Conservation (phyloP, 1,140 invertebrate genomes). For the Drosophila willistoni region DNA sequence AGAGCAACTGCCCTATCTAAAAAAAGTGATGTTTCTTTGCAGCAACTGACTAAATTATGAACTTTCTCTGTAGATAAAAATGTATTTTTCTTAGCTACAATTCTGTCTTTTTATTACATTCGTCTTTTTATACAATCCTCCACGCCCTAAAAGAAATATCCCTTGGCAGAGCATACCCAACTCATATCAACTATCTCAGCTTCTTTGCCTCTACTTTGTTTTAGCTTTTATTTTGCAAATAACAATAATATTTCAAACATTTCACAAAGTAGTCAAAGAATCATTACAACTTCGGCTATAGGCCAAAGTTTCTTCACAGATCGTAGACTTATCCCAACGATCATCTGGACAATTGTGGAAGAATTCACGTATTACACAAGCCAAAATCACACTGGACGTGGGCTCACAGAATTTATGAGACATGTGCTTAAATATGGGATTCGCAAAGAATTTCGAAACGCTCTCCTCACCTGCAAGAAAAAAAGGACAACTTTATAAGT, state of each 20-base stretch:
- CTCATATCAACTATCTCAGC: no score
- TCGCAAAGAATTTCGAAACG: slow-evolving; percentile 52
- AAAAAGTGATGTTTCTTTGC: no score
- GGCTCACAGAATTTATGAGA: slow-evolving; percentile 52
- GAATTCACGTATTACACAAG: slow-evolving; percentile 70
- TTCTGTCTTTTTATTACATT: no score
- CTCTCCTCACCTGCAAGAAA: slow-evolving; percentile 44
- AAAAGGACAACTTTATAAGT: neutral
- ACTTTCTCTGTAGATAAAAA: no score
- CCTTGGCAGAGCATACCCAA: no score
- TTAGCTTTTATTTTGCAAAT: neutral
- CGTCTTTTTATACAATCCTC: no score
- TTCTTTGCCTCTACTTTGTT: neutral
- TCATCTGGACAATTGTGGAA: slow-evolving; percentile 66
- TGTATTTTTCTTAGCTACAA: no score
- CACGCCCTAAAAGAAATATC: no score
- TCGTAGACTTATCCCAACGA: slow-evolving; percentile 59
- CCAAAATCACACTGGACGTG: slow-evolving; percentile 54
- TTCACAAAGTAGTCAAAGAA: slow-evolving; percentile 54
- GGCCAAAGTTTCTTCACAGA: slow-evolving; percentile 50
- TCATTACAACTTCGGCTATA: slow-evolving; percentile 62
- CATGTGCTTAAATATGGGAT: slow-evolving; percentile 47
- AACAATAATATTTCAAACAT: neutral
- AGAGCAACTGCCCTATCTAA: no score
- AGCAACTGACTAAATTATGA: no score